These are phyloP conservation scores for Vollenhovia emeryi DNA, from an alignment of 1,140 invertebrate genomes.

Conservation along the genomic window DNA sequence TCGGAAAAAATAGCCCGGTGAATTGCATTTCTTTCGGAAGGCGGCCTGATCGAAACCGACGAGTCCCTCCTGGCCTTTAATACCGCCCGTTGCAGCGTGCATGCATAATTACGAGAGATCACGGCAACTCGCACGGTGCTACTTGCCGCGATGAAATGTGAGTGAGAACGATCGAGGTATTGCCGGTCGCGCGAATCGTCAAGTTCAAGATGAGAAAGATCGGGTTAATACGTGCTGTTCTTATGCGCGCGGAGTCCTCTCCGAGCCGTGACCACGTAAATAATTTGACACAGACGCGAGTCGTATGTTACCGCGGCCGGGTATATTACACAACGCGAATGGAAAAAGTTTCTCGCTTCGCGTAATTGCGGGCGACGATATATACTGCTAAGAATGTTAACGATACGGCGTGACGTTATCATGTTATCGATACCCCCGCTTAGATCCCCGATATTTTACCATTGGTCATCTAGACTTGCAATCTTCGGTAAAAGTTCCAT, in stretches of 20 bases:
- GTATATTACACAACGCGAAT: neutral
- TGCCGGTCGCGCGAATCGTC: slow-evolving; percentile 46
- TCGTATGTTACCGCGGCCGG: neutral
- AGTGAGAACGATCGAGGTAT: slow-evolving; percentile 57
- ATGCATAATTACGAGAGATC: slow-evolving; percentile 46
- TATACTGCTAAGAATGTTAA: slow-evolving; percentile 31
- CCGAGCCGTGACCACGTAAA: neutral
- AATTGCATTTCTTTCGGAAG: neutral
- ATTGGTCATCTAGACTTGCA: neutral
- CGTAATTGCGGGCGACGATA: slow-evolving; percentile 9
- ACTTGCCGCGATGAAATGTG: slow-evolving; percentile 51
- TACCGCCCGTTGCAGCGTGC: neutral
- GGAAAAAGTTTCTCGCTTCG: slow-evolving; percentile 25
- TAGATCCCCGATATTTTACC: neutral
- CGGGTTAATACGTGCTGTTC: neutral
- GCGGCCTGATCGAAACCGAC: neutral
- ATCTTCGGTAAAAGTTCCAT: neutral
- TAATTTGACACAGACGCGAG: slow-evolving; percentile 18
- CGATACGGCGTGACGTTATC: neutral
- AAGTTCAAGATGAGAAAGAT: neutral
- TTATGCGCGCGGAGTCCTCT: neutral
- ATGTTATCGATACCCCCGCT: neutral
- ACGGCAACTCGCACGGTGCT: slow-evolving; percentile 1
- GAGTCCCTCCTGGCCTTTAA: neutral
- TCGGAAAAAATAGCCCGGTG: neutral